Percentiles rank a stretch among this genome's conserved stretches.
phyloP scores from a whole-genome alignment of 2,797 vertebrate genomes.

The Rallus crepitans region DNA sequence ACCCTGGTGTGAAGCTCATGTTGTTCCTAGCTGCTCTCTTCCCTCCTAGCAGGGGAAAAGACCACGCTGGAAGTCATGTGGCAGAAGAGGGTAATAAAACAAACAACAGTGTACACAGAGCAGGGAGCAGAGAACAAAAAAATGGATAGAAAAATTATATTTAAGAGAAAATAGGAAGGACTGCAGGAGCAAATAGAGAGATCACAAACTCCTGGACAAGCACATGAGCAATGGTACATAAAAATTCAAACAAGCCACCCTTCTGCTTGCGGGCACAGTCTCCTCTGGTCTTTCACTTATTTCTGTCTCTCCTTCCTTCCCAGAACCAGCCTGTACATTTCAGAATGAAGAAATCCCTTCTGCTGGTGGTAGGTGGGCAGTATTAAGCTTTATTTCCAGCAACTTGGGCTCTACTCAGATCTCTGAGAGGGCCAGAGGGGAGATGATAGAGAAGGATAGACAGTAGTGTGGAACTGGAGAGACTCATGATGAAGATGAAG shows the following conservation, averaged over 20 bases:
- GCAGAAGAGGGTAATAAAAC: background rate
- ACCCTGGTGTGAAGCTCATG: background rate
- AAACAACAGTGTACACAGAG: background rate
- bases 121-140: background rate
- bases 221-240: background rate
- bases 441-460: background rate
- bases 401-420: background rate
- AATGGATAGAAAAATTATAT: background rate
- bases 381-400: background rate
- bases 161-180: background rate
- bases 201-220: background rate
- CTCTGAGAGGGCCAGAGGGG: background rate
- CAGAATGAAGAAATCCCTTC: conserved; percentile 4
- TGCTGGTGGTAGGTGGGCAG: background rate
- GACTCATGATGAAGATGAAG: background rate
- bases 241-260: conserved; percentile 18
- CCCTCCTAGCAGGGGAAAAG: background rate
- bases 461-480: background rate
- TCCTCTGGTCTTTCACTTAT: background rate
- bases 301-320: background rate
- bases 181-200: background rate
- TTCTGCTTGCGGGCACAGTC: background rate
- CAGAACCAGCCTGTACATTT: background rate
- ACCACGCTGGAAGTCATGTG: background rate
- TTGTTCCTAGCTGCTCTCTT: background rate